phyloP scores from a whole-genome alignment of 2,113 vertebrate species.

The Cairina moschata region DNA sequence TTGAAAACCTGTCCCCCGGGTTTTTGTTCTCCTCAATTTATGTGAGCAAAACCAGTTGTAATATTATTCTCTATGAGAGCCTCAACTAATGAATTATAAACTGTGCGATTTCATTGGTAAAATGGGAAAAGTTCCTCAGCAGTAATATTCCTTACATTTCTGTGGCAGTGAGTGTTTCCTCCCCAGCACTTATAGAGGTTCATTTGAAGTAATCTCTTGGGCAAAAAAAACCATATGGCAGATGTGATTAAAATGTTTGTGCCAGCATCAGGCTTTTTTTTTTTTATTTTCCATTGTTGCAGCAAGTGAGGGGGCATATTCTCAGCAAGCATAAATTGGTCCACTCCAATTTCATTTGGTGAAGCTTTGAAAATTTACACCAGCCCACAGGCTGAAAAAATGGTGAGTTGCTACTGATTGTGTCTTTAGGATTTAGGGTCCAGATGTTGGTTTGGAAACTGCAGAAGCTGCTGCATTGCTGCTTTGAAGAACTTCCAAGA shows the following conservation, averaged over 20 bases:
- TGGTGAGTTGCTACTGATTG: not conserved
- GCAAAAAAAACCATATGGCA: not conserved
- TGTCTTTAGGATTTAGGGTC: not conserved
- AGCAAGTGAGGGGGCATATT: not conserved
- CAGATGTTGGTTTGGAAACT: not conserved
- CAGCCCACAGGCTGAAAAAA: not conserved
- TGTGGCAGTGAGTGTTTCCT: not conserved
- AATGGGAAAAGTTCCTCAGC: not conserved
- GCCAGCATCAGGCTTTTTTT: not conserved
- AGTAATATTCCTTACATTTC: not conserved
- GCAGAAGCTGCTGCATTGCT: not conserved
- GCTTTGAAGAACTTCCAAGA: not conserved
- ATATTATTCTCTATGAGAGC: not conserved
- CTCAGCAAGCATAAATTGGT: not conserved
- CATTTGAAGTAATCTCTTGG: not conserved
- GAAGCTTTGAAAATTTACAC: not conserved
- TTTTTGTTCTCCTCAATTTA: not conserved
- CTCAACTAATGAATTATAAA: slow-evolving; percentile 6
- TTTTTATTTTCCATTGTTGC: not conserved
- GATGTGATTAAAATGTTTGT: not conserved
- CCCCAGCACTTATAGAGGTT: not conserved
- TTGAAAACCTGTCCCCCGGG: not conserved
- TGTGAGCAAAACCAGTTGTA: not conserved
- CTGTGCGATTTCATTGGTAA: not conserved
- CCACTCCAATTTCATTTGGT: not conserved